Evolutionary conservation across 2,888 invertebrate genomes (phyloP), one percentile per base, ranked within the genome.

Genomic region (Drosophila neonasuta): DNA sequence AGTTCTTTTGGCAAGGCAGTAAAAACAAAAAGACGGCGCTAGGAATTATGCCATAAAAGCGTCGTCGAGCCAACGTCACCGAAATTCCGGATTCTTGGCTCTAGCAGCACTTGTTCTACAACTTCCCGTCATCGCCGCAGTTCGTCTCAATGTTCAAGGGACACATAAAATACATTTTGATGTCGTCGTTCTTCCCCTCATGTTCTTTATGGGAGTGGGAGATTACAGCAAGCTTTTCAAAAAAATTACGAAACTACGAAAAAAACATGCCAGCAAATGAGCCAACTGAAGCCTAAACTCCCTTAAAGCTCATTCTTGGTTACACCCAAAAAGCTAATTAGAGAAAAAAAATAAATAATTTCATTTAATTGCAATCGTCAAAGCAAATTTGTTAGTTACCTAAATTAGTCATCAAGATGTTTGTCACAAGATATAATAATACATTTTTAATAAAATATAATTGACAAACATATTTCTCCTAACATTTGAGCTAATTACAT

Each of bases 31-130:
- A 71, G 67, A 68, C 77, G 62, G 67, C 66, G 71, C 86, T 68
- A 77, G 51, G 77, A 85, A 81, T 86, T 83, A 81, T 86, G 86
- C 86, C 83, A 81, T 81, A 81, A 81, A 81, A 81, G 86, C 82
- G 59, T 77, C 82, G 71, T 79, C 79, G 63, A 54, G 51, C 58
- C 52, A 50, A 54, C 69, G 59, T 54, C 54, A 46, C 20, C 13
- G 39, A 41, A 41, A 41, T 41, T 41, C 39, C 39, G 39, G 39
- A 20, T 20, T 44, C 20, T 44, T 20, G 44, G 17, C 39, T 13
- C 39, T 13, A 41, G 39, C 39, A 41, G 13, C 45, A 54, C 64
- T 57, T 64, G 57, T 42, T 42, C 59, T 13, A 48, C 70, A 68
- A 60, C 55, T 48, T 59, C 42, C 51, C 64, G 70, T 68, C 73